Conservation (phyloP, 2,113 vertebrate genomes). For the Paedocypris sp. region DNA sequence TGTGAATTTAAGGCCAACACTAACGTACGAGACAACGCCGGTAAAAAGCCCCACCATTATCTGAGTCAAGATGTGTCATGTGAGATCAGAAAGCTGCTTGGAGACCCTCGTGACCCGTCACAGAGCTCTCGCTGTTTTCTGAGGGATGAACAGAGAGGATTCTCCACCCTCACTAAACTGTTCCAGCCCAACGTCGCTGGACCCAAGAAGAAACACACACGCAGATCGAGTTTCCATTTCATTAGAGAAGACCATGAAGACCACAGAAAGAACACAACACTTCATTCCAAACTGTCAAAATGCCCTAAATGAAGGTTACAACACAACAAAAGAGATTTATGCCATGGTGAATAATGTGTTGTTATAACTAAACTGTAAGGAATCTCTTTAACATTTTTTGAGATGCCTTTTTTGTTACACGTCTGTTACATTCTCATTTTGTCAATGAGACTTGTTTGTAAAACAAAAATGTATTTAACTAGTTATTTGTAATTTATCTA, state of each 20-base stretch:
- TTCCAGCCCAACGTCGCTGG: conserved; percentile 60
- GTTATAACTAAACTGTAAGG: neutral
- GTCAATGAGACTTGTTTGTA: neutral
- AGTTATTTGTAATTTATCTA: too few relatives aligned
- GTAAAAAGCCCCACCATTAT: conserved; percentile 80
- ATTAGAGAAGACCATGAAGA: conserved; percentile 44
- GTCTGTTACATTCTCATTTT: too few relatives aligned
- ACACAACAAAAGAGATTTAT: neutral
- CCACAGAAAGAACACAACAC: conserved; percentile 21
- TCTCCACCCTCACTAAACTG: conserved; percentile 75
- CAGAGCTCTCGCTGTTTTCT: conserved; percentile 42
- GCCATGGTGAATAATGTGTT: neutral
- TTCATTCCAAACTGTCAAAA: conserved; percentile 38
- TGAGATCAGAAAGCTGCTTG: conserved; percentile 64
- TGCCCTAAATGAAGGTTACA: neutral
- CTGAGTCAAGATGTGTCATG: conserved; percentile 54
- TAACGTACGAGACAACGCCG: conserved; percentile 75
- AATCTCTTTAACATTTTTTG: too few relatives aligned
- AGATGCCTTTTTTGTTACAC: too few relatives aligned
- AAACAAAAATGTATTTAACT: neutral
- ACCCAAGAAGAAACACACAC: conserved; percentile 63
- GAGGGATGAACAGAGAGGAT: conserved; percentile 64
- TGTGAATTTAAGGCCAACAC: conserved; percentile 64
- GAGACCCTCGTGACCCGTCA: conserved; percentile 49
- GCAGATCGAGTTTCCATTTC: conserved; percentile 47